phyloP scores from a whole-genome alignment of 2,797 vertebrate genomes.

The Pteronotus mesoamericanus region DNA sequence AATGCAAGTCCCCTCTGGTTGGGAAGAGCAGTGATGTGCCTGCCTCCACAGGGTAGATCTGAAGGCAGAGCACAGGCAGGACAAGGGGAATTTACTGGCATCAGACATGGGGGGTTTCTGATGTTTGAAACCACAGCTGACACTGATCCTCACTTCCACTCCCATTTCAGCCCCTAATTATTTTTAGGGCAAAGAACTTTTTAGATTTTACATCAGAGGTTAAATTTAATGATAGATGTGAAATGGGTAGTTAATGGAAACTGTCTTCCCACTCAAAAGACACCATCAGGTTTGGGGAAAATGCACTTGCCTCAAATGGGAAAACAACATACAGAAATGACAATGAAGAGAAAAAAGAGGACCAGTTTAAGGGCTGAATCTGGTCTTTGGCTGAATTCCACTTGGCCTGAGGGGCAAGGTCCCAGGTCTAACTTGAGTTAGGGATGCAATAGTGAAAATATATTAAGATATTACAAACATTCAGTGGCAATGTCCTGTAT shows the following conservation, averaged over 20 bases:
- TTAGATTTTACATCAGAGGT: conserved; percentile 29
- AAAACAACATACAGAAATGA: neutral
- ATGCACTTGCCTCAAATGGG: neutral
- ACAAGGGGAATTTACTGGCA: neutral
- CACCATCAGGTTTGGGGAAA: neutral
- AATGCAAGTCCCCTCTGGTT: neutral
- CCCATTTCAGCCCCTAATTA: neutral
- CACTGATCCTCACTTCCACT: neutral
- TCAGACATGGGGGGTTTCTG: neutral
- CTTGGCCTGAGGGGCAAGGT: neutral
- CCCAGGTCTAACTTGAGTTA: conserved; percentile 33
- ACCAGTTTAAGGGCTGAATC: neutral
- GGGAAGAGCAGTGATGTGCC: neutral
- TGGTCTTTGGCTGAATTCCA: conserved; percentile 25
- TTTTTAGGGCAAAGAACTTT: conserved; percentile 50
- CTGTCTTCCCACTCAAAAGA: conserved; percentile 20
- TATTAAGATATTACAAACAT: neutral
- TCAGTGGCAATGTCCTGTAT: neutral
- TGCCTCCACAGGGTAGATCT: no score
- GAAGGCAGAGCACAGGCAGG: neutral
- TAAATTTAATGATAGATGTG: conserved; percentile 31
- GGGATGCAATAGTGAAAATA: neutral
- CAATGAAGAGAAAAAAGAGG: neutral
- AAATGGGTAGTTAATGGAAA: neutral
- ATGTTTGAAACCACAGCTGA: neutral